These are phyloP conservation scores for chimpanzee (Pan troglodytes) DNA, from an alignment of 2,113 vertebrate genomes.

Conservation along the genomic window NHGRI_mPanTro3-v2.1_pri NC_072401.2:146859001-146859500, in stretches of 20 bases:
- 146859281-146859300: neutral
- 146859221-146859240: constrained; percentile 14
- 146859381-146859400: neutral
- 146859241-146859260: neutral
- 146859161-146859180: constrained; percentile 24
- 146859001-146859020: constrained; percentile 39
- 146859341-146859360: neutral
- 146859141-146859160: neutral
- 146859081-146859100: neutral
- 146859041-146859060: neutral
- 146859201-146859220: constrained; percentile 30
- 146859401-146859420: neutral
- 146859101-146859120: neutral
- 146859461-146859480: constrained; percentile 27
- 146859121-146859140: constrained; percentile 10
- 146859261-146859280: constrained; percentile 4
- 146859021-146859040: constrained; percentile 25
- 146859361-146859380: neutral
- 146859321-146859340: neutral
- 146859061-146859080: neutral
- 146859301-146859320: neutral
- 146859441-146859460: neutral
- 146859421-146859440: neutral
- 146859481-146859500: neutral
- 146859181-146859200: constrained; percentile 1